Evolutionary conservation across 2,113 vertebrate species (phyloP), one percentile per base, ranked within the genome.

Genomic region (Spilogale gracilis): DNA sequence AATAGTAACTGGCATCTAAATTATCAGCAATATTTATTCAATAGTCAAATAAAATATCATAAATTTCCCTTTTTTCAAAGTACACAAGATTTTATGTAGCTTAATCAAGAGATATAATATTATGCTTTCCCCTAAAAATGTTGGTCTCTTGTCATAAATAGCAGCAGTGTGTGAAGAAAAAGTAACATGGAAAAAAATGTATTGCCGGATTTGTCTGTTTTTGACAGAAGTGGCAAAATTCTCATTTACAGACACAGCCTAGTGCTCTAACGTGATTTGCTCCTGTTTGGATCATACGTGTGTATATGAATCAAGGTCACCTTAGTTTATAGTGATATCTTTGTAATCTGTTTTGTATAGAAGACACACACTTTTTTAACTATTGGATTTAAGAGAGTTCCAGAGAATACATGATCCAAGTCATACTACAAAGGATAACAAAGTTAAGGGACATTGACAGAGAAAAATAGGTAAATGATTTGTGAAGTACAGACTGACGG

Each of bases 201-300:
- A 30, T 20, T 67, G 11, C n/a, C 58, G 16, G 9, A 86, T 38
- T 91, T 61, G 27, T 50, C 87, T 94, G 5, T 60, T 93, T 90
- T 94, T 94, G 65, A 78, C 58, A 73, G 38, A 86, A 82, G n/a
- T n/a, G 63, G 43, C 17, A 83, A 95, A 73, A 58, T 30, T 38
- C 25, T 87, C 56, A 94, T 74, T 93, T 82, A 13, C 38, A 78
- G 38, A 82, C 88, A 14, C 63, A 48, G 73, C 48, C 50, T 50
- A 81, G 43, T 60, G 14, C 67, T 73, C 25, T 65, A 9, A 32
- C 50, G 63, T 78, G 13, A 87, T 79, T 92, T 95, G 9, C 32
- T 92, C 11, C 20, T 54, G 6, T 38, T 54, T 87, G 25, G 32
- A 9, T 7, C 50, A 81, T 89, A 71, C 17, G 71, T 54, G 16